Evolutionary conservation across 1,140 invertebrate genomes (phyloP).

Genomic region (Bathynomus jamesi): DNA sequence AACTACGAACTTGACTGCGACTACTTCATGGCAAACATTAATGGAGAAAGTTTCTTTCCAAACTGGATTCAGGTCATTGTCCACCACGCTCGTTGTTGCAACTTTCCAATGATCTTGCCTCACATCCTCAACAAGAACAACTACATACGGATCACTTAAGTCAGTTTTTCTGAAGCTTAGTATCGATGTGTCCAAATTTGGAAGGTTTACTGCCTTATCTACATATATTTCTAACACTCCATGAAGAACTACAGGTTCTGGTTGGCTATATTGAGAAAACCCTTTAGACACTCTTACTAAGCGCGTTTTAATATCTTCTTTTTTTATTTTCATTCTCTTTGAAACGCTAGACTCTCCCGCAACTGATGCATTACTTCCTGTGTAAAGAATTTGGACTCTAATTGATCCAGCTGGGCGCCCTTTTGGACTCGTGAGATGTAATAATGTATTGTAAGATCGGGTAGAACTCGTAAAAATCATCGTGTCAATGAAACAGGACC

Average conservation of each 20-base stretch:
- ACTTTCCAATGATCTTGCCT: conserved; percentile 31
- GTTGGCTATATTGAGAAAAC: background rate
- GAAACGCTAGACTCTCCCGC: conserved; percentile 4
- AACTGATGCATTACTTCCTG: background rate
- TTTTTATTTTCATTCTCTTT: conserved; percentile 15
- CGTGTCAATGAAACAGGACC: conserved; percentile 1
- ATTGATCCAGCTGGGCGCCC: conserved; percentile 19
- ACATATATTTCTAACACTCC: conserved; percentile 21
- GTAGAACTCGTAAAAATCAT: conserved; percentile 10
- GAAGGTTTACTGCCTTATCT: conserved; percentile 23
- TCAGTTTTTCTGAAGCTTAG: conserved; percentile 29
- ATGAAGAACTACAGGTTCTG: conserved; percentile 25
- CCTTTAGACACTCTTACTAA: background rate
- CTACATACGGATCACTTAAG: conserved; percentile 30
- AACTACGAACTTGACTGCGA: conserved; percentile 25
- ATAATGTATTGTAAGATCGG: conserved; percentile 3
- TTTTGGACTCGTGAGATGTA: conserved; percentile 14
- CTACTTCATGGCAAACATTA: conserved; percentile 31
- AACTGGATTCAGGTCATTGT: conserved; percentile 31
- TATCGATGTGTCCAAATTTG: conserved; percentile 32
- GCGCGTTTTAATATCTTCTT: conserved; percentile 14
- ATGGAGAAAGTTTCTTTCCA: conserved; percentile 32
- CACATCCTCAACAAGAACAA: conserved; percentile 22
- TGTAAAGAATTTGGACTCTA: conserved; percentile 7
- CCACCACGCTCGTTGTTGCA: conserved; percentile 30